Evolutionary conservation across 2,888 invertebrate species (phyloP), one percentile per base, ranked within the genome.

Genomic region (Agrilus biguttatus): DNA sequence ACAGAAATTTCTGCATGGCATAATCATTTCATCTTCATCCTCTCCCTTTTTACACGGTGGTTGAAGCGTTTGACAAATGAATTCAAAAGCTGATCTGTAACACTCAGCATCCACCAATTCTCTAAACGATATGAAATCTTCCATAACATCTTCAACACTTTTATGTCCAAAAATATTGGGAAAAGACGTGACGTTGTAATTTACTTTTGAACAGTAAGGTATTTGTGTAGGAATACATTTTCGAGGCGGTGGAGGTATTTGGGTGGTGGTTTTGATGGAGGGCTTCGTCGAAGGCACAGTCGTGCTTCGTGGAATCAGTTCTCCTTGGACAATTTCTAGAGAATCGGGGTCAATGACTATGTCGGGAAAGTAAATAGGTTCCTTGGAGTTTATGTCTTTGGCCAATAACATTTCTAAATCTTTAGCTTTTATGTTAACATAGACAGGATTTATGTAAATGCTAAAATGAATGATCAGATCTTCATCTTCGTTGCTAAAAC

Each of bases 81-180:
- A 90, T 57, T 92, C 89, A 66, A 86, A 87, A 1, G 91, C 88
- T 52, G 86, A 74, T 49, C 82, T 74, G 55, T 87, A 90, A 62
- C 92, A 92, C 65, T 91, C 90, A 1, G 87, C 87, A 60, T 91
- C 91, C 7, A 91, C 80, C n/a, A 91, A 67, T 61, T 85, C 88
- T 46, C 86, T 78, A 59, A 85, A 89, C 0, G 83, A 75, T 38
- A 89, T 87, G 14, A 90, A 74, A 60, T 90, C 83, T 35, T 78
- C 74, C 49, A 74, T 67, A 5, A 90, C 75, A 36, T 82, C 81
- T 21, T 76, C 73, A 7, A 69, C 56, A 19, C 57, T 66, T 39
- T 66, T 63, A 53, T 86, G 85, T 0, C 81, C 81, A 43, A 85
- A 71, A 12, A 83, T 66, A 63, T 91, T 91, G 0, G 90, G 90